Evolutionary conservation across 2,888 invertebrate species (phyloP).

Genomic region (Leucoma salicis): DNA sequence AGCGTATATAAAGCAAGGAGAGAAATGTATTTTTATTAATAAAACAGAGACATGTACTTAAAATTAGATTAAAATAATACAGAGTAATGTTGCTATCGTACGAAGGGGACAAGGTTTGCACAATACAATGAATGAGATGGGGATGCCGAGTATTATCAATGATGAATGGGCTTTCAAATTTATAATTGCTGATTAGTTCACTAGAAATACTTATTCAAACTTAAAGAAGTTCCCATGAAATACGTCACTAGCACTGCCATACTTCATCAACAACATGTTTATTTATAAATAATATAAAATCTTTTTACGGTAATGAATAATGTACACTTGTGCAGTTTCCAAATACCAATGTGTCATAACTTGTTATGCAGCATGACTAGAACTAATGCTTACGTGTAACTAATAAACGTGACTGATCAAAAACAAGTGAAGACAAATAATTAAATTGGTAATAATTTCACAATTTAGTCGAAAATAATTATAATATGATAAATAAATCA

Average conservation of each 20-base stretch:
- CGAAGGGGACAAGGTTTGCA: constrained; percentile 12
- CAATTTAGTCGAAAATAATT: no score
- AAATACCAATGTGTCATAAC: constrained; percentile 1
- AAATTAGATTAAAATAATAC: constrained; percentile 1
- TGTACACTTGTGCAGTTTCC: constrained; percentile 8
- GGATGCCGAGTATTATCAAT: constrained; percentile 64
- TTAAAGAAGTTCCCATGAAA: constrained; percentile 8
- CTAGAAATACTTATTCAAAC: constrained; percentile 4
- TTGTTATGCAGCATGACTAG: neutral
- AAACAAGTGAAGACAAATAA: no score
- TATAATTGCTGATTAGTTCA: constrained; percentile 24
- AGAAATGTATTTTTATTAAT: no score
- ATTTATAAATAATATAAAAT: constrained; percentile 9
- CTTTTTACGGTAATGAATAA: constrained; percentile 26
- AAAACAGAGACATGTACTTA: no score
- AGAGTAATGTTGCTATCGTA: constrained; percentile 1
- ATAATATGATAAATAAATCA: no score
- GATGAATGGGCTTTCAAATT: constrained; percentile 48
- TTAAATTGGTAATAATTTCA: no score
- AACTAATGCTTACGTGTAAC: neutral
- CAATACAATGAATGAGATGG: constrained; percentile 55
- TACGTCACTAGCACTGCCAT: constrained; percentile 4
- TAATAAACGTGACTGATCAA: constrained; percentile 7
- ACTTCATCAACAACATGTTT: constrained; percentile 3
- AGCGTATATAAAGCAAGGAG: no score